phyloP scores from a whole-genome alignment of 2,113 vertebrate genomes.

The Parotia lawesii region DNA sequence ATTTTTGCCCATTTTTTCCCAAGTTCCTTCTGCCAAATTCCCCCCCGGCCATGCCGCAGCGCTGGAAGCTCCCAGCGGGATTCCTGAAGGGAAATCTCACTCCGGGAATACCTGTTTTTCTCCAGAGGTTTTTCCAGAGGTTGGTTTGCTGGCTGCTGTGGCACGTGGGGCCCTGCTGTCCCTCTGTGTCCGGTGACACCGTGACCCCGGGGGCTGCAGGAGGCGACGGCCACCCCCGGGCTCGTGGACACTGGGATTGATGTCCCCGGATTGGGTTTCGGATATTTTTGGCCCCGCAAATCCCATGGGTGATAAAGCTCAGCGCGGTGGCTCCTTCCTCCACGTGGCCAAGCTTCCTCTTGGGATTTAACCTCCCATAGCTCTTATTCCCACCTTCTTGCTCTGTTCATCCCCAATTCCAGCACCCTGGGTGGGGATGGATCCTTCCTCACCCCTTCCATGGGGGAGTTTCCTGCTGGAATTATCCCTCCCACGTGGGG shows the following conservation, averaged over 20 bases:
- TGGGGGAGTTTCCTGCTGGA: fast-evolving
- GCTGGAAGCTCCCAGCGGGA: not conserved
- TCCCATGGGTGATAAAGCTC: fast-evolving
- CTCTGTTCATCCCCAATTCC: not conserved
- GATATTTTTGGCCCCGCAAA: slow-evolving; percentile 16
- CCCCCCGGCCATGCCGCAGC: fast-evolving
- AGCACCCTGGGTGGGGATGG: not conserved
- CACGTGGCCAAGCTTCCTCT: too few relatives aligned
- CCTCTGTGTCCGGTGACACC: not conserved
- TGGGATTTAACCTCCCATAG: not conserved
- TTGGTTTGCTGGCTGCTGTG: not conserved
- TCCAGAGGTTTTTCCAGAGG: not conserved
- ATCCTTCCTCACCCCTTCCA: not conserved
- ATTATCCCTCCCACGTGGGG: fast-evolving
- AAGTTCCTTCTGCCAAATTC: not conserved
- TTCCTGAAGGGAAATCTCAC: fast-evolving
- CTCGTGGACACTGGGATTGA: fast-evolving
- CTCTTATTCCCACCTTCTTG: not conserved
- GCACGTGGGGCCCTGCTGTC: fast-evolving
- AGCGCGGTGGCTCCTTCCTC: not conserved
- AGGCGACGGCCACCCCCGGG: fast-evolving
- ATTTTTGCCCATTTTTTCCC: not conserved
- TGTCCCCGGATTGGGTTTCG: not conserved
- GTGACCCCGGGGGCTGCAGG: fast-evolving
- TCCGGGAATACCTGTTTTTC: not conserved